A percentile compares a stretch with the other conserved stretches of the same genome.
These are phyloP conservation scores for Strigamia maritima DNA, from an alignment of 2,888 invertebrate genomes.

Conservation along the genomic window DNA sequence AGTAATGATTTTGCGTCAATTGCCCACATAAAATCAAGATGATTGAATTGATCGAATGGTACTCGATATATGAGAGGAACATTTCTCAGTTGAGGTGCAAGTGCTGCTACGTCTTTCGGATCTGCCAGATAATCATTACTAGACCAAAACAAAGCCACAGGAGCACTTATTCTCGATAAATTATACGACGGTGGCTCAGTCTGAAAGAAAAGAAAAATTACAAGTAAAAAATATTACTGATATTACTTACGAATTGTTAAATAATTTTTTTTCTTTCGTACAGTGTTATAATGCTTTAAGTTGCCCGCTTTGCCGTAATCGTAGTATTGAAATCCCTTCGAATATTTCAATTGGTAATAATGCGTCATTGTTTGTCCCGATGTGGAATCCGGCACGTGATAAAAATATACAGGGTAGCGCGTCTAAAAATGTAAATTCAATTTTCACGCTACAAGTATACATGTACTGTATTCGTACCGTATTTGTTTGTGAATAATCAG, in stretches of 20 bases:
- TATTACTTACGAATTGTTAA: not conserved
- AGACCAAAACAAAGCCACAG: not conserved
- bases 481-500: too few species aligned
- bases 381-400: not conserved
- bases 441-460: too few species aligned
- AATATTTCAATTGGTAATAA: not conserved
- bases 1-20: not conserved
- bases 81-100: not conserved
- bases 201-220: not conserved
- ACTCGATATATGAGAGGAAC: not conserved
- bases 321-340: not conserved
- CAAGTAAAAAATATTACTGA: not conserved
- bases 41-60: not conserved
- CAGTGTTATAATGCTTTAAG: not conserved
- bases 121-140: not conserved
- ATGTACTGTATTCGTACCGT: too few species aligned
- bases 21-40: not conserved
- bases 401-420: not conserved
- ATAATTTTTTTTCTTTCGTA: too few species aligned
- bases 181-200: not conserved
- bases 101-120: not conserved
- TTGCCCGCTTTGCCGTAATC: not conserved
- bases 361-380: not conserved
- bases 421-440: not conserved
- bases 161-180: not conserved